phyloP scores from a whole-genome alignment of 2,113 vertebrate genomes.

The Abramis brama region DNA sequence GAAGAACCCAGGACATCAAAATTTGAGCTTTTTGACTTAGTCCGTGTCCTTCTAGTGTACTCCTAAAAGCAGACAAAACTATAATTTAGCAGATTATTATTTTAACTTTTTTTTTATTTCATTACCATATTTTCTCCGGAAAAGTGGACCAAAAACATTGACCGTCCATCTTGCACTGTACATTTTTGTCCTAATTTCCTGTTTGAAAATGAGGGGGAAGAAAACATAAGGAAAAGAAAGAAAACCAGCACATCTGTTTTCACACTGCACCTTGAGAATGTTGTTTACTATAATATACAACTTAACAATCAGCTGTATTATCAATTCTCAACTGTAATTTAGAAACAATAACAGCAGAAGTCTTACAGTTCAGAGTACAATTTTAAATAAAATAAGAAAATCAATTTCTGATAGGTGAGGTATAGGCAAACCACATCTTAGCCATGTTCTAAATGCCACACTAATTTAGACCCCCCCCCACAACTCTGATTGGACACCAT shows the following conservation, averaged over 20 bases:
- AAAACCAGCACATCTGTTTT: conserved; percentile 40
- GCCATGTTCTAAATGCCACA: conserved; percentile 10
- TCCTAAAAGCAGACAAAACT: not conserved
- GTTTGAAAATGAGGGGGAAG: not conserved
- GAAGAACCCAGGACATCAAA: not conserved
- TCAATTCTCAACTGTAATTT: conserved; percentile 58
- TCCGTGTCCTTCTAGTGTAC: not conserved
- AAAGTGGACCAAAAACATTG: not conserved
- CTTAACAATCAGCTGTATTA: conserved; percentile 51
- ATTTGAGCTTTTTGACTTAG: not conserved
- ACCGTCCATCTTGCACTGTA: not conserved
- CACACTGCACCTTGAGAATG: conserved; percentile 32
- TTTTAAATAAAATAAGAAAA: conserved; percentile 30
- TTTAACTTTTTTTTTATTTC: not conserved
- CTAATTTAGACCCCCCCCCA: not conserved
- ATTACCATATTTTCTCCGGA: too few relatives aligned
- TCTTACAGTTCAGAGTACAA: conserved; percentile 33
- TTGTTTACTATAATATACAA: conserved; percentile 44
- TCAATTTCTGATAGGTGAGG: not conserved
- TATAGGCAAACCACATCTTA: not conserved
- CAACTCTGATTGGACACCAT: too few relatives aligned
- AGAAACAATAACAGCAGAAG: conserved; percentile 20
- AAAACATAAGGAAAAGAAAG: too few relatives aligned
- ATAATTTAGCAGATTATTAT: not conserved
- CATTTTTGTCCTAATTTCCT: not conserved